phyloP scores from a whole-genome alignment of 2,113 vertebrate species.

The Eretmochelys imbricata region DNA sequence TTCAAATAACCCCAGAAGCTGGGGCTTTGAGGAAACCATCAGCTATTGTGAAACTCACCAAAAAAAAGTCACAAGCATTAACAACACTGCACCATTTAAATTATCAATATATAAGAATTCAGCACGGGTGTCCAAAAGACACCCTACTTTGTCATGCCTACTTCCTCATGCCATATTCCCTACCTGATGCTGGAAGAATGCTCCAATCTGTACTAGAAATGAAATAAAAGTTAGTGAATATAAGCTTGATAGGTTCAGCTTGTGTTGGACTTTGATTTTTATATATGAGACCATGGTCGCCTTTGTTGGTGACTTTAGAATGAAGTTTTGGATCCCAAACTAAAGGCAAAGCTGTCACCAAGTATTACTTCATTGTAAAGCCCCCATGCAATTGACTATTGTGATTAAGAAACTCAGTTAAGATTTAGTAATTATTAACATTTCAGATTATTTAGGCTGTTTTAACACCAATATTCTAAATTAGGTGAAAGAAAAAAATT shows the following conservation, averaged over 20 bases:
- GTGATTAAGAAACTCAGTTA: neutral
- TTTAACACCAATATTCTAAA: neutral
- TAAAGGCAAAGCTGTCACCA: neutral
- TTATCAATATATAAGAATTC: neutral
- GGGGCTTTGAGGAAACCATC: neutral
- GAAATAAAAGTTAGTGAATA: neutral
- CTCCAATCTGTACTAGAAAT: constrained; percentile 21
- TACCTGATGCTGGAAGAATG: neutral
- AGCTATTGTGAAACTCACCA: neutral
- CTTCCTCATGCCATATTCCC: neutral
- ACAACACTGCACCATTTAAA: neutral
- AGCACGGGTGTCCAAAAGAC: neutral
- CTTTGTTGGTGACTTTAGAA: neutral
- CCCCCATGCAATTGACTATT: neutral
- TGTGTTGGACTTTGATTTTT: neutral
- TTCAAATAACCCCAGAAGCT: neutral
- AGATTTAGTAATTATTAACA: neutral
- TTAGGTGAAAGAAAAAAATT: neutral
- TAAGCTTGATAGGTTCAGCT: constrained; percentile 22
- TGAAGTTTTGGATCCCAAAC: neutral
- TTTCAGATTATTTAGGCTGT: neutral
- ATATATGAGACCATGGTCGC: neutral
- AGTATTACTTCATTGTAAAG: neutral
- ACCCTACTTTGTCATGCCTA: neutral
- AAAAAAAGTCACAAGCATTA: too few relatives aligned